Percentiles rank a stretch among this genome's conserved stretches.
These are phyloP conservation scores for Perdita meconis DNA, from an alignment of 2,888 invertebrate genomes.

Conservation along the genomic window DNA sequence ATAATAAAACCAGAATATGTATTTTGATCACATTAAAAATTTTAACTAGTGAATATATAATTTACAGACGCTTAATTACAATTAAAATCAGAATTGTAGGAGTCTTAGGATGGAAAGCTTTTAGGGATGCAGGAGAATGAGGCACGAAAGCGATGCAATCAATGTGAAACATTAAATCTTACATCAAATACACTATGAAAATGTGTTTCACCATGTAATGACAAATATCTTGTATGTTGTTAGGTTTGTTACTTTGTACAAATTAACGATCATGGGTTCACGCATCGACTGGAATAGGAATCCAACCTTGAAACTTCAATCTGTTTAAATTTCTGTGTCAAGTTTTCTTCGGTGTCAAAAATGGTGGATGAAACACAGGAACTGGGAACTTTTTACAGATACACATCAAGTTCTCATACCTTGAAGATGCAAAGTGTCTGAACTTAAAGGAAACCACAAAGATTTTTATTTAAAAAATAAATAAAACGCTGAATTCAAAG, in stretches of 20 bases:
- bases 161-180: background rate
- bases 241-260: background rate
- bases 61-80: too few relatives aligned
- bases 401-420: background rate
- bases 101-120: too few relatives aligned
- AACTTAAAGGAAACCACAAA: background rate
- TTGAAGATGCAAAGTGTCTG: background rate
- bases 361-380: background rate
- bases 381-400: background rate
- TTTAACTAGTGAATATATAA: too few relatives aligned
- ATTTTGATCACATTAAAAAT: too few relatives aligned
- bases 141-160: constrained; percentile 36
- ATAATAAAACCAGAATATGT: too few relatives aligned
- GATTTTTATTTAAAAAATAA: background rate
- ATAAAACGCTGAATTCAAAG: constrained; percentile 12
- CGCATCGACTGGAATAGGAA: constrained; percentile 15
- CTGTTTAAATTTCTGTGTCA: background rate
- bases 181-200: background rate
- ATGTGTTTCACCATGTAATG: too few relatives aligned
- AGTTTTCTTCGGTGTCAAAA: constrained; percentile 34
- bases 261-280: constrained; percentile 2
- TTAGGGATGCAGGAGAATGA: background rate
- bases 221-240: background rate
- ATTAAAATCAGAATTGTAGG: too few relatives aligned
- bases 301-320: constrained; percentile 1